These are phyloP conservation scores for Zaprionus gabonicus DNA, from an alignment of 1,140 invertebrate genomes.

Conservation along the genomic window DNA sequence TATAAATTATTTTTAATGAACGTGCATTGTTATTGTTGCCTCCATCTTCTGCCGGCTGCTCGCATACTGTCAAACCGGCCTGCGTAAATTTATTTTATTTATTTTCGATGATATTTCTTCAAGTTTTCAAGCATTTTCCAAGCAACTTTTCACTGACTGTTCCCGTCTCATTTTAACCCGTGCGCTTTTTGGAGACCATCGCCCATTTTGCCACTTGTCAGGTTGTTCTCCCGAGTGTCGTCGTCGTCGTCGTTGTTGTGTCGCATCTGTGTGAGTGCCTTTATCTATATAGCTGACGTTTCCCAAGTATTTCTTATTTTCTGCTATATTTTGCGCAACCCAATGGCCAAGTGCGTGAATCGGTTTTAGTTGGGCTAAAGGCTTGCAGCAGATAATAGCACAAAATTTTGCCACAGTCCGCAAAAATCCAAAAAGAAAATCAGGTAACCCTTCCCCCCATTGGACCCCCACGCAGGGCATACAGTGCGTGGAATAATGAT, in stretches of 20 bases:
- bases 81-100: conserved; percentile 74
- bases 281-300: conserved; percentile 35
- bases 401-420: conserved; percentile 54
- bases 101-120: conserved; percentile 72
- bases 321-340: conserved; percentile 55
- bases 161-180: conserved; percentile 58
- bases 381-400: conserved; percentile 75
- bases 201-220: conserved; percentile 51
- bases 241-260: conserved; percentile 9
- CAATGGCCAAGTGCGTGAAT: conserved; percentile 49
- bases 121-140: conserved; percentile 59
- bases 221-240: conserved; percentile 49
- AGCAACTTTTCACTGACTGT: conserved; percentile 41
- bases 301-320: conserved; percentile 38
- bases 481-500: conserved; percentile 3
- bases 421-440: conserved; percentile 40
- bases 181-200: conserved; percentile 30
- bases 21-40: conserved; percentile 51
- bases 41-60: conserved; percentile 63
- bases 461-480: neutral
- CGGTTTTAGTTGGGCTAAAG: conserved; percentile 78
- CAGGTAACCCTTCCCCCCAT: neutral
- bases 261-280: conserved; percentile 17
- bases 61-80: conserved; percentile 68
- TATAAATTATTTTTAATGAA: conserved; percentile 46